phyloP scores from a whole-genome alignment of 2,888 invertebrate genomes.

The Cenopis cana region DNA sequence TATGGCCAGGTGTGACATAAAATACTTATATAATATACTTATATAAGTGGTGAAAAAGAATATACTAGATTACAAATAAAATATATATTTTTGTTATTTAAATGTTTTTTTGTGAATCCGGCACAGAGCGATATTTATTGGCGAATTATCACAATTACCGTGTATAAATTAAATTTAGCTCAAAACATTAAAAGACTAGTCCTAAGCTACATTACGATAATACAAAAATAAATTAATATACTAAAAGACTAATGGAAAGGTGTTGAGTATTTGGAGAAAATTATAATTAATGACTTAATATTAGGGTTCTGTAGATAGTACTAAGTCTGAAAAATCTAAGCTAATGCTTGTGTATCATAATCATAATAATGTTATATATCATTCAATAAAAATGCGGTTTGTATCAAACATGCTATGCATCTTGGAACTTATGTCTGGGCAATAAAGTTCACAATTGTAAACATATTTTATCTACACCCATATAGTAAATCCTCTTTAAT shows the following conservation, averaged over 20 bases:
- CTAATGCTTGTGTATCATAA: not conserved
- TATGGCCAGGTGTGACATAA: no score
- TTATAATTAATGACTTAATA: conserved; percentile 34
- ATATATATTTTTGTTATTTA: not conserved
- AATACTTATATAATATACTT: no score
- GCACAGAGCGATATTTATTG: conserved; percentile 24
- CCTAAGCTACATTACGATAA: conserved; percentile 26
- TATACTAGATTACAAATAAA: not conserved
- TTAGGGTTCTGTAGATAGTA: not conserved
- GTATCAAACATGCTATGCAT: not conserved
- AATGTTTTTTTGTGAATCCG: not conserved
- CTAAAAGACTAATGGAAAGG: conserved; percentile 55
- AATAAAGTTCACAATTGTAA: not conserved
- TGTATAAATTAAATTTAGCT: not conserved
- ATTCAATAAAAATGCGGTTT: not conserved
- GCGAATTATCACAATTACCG: not conserved
- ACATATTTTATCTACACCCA: no score
- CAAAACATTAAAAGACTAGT: conserved; percentile 12
- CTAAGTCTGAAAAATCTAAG: not conserved
- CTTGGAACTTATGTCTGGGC: not conserved
- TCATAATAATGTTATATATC: no score
- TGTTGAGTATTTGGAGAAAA: conserved; percentile 61
- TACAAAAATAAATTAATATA: conserved; percentile 43
- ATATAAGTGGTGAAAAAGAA: not conserved
- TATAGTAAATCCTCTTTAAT: no score